Evolutionary conservation across 2,797 vertebrate genomes (phyloP), one percentile per base, ranked within the genome.

Genomic region (Yasuhikotakia modesta): DNA sequence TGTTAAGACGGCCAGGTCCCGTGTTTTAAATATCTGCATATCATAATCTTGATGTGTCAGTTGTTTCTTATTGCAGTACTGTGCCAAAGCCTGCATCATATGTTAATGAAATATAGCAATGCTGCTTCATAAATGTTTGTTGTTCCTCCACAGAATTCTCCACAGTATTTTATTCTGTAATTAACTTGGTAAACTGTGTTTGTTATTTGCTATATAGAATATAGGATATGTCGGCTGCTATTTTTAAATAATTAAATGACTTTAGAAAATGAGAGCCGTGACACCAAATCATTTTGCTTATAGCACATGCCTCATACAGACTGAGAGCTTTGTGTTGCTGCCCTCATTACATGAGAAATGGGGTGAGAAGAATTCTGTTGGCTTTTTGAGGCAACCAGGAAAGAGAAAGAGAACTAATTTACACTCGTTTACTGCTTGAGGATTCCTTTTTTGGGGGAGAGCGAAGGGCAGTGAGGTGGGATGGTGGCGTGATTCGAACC

Each of bases 341-440:
- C 65, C 77, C 82, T 86, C 82, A 83, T 85, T 85, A 85, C 84
- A 55, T 53, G 43, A 61, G 80, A 61, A 82, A 73, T 80, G 50
- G 76, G 67, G 77, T 74, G 83, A 86, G 85, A 82, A 76, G 85
- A 85, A 76, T 85, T 84, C 82, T 71, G 79, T 85, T 82, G 70
- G 72, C 70, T 85, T 81, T 85, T 85, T 78, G 79, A 83, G 68
- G 66, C 71, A 78, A 82, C 78, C 83, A 82, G 73, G 68, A 85
- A 80, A 60, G 72, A 74, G 78, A 81, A 81, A 80, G 79, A 82
- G 81, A 87, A 80, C 80, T 86, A 86, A 88, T 88, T 88, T 85
- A 88, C 87, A 88, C 87, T 85, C 82, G 75, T 83, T 79, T 74
- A 58, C 80, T 79, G 79, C 83, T 77, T 19, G 69, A 83, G 66